Evolutionary conservation across 2,113 vertebrate species (phyloP).

Genomic region (Haemorhous mexicanus): DNA sequence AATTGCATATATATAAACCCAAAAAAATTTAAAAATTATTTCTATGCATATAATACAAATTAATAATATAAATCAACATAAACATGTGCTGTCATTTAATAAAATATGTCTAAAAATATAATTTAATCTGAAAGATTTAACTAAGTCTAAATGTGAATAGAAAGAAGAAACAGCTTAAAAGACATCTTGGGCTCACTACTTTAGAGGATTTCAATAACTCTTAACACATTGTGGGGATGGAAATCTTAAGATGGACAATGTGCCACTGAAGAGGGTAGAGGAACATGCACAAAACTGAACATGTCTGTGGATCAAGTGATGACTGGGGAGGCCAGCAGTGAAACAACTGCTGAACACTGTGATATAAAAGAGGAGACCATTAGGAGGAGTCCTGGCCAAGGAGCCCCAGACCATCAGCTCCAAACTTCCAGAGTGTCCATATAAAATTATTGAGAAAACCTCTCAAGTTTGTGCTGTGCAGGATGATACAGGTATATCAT

Average conservation of each 20-base stretch:
- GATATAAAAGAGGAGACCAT: not conserved
- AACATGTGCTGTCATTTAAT: not conserved
- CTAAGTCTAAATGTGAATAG: not conserved
- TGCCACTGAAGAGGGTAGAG: not conserved
- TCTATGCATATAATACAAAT: not conserved
- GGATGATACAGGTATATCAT: not conserved
- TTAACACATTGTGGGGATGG: accelerated
- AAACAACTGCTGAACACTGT: not conserved
- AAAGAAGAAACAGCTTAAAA: not conserved
- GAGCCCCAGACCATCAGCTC: accelerated
- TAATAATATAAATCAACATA: not conserved
- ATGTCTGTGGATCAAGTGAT: not conserved
- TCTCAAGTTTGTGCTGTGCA: not conserved
- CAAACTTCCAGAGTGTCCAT: not conserved
- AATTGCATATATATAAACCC: not conserved
- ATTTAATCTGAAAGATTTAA: not conserved
- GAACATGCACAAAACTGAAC: not conserved
- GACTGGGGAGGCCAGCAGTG: not conserved
- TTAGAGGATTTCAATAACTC: not conserved
- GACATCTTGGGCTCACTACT: not conserved
- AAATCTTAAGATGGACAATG: not conserved
- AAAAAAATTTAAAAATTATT: not conserved
- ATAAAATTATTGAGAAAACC: not conserved
- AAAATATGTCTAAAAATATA: not conserved
- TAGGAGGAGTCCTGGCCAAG: not conserved